Base-by-base conservation (phyloP, 1,140 invertebrate genomes). In the Orchesella cincta region DNA sequence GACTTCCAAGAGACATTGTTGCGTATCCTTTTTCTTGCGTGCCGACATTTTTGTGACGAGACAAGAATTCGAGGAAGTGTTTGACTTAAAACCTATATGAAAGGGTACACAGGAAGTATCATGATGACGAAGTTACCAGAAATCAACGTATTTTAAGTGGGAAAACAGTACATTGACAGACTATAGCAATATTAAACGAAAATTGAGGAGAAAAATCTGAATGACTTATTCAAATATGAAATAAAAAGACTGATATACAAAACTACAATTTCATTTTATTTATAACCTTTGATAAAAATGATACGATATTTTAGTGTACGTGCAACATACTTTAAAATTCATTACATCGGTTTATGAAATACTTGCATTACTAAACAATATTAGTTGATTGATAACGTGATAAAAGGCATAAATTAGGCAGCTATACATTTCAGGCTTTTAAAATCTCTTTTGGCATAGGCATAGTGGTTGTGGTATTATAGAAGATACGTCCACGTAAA, bases 141-240 rank as follows among this genome's bases (percentile, higher is more conserved):
- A 85, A 89, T 92, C 54, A 89, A 92, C 83, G 90, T 92, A 16
- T 88, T 91, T 79, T 84, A 87, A 83, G 86, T 91, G 34, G 90
- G 89, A 1, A 87, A 85, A 81, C 75, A 86, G 73, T 86, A 85
- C 51, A 83, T 84, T 29, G 81, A 85, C 74, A 84, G 83, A 33
- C 62, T 85, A 23, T 82, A 82, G 77, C n/a, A n/a, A n/a, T n/a
- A 33, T n/a, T n/a, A n/a, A n/a, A n/a, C n/a, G n/a, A n/a, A n/a
- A n/a, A n/a, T n/a, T n/a, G n/a, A n/a, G n/a, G n/a, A n/a, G n/a
- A n/a, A n/a, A 8, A 46, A 46, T 46, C 20, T 46, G 39, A 46
- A 46, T 46, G 20, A 46, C 20, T 46, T 46, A 12, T 46, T 12
- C 8, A 46, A 46, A 46, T 46, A 20, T 46, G 39, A 12, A 8